Evolutionary conservation across 2,113 vertebrate genomes (phyloP).

Genomic region (Sebastes fasciatus): DNA sequence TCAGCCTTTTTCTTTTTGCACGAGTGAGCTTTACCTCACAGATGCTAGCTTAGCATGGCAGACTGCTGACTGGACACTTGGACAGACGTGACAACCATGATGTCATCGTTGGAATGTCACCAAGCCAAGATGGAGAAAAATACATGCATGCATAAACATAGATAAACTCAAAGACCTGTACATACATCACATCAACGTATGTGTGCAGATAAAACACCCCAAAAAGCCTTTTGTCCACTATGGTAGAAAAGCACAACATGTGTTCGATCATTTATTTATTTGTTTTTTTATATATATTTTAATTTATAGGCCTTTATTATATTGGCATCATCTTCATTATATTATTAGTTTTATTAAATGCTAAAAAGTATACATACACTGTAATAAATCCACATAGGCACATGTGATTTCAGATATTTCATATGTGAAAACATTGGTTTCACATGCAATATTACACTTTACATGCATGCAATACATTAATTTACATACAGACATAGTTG

Average conservation of each 20-base stretch:
- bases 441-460: neutral
- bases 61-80: conserved; percentile 65
- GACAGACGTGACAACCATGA: conserved; percentile 26
- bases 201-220: neutral
- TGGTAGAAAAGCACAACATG: neutral
- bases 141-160: neutral
- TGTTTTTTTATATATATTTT: no score
- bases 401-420: neutral
- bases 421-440: neutral
- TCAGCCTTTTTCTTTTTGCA: neutral
- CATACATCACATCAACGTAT: neutral
- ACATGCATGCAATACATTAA: neutral
- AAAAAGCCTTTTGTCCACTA: neutral
- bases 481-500: neutral
- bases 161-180: neutral
- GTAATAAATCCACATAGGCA: neutral
- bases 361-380: no score
- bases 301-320: neutral
- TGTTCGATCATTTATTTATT: neutral
- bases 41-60: conserved; percentile 66
- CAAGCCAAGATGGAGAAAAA: conserved; percentile 36
- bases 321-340: neutral
- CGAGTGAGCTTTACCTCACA: conserved; percentile 48
- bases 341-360: neutral
- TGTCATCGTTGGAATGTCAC: conserved; percentile 30